phyloP scores from a whole-genome alignment of 2,888 invertebrate genomes.

The Dryobotodes eremita region DNA sequence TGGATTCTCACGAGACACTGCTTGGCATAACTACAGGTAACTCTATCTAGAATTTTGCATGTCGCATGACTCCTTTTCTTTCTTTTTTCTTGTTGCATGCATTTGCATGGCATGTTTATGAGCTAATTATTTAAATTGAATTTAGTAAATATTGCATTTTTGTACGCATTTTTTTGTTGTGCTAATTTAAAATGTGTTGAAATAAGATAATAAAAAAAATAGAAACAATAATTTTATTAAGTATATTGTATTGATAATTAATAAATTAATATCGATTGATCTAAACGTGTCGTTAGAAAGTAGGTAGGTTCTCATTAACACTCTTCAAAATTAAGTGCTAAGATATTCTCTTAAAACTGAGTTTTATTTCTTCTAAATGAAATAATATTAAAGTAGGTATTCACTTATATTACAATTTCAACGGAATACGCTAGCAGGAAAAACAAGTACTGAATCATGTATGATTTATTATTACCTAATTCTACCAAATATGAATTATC shows the following conservation, averaged over 20 bases:
- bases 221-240: background rate
- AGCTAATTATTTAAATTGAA: slow-evolving; percentile 28
- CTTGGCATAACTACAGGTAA: slow-evolving; percentile 89
- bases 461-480: background rate
- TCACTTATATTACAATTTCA: background rate
- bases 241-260: background rate
- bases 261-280: background rate
- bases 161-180: background rate
- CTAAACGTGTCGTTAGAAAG: background rate
- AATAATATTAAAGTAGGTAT: background rate
- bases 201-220: background rate
- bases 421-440: too few relatives aligned
- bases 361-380: background rate
- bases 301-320: background rate
- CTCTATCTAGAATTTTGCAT: slow-evolving; percentile 72
- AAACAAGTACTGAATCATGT: background rate
- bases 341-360: background rate
- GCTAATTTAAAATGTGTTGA: background rate
- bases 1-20: slow-evolving; percentile 87
- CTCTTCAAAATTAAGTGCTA: background rate
- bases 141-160: slow-evolving; percentile 1
- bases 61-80: slow-evolving; percentile 64
- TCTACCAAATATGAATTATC: background rate
- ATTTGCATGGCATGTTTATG: slow-evolving; percentile 44
- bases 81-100: slow-evolving; percentile 41